Evolutionary conservation across 1,140 invertebrate species (phyloP).

Genomic region (Cyphomyrmex costatus): DNA sequence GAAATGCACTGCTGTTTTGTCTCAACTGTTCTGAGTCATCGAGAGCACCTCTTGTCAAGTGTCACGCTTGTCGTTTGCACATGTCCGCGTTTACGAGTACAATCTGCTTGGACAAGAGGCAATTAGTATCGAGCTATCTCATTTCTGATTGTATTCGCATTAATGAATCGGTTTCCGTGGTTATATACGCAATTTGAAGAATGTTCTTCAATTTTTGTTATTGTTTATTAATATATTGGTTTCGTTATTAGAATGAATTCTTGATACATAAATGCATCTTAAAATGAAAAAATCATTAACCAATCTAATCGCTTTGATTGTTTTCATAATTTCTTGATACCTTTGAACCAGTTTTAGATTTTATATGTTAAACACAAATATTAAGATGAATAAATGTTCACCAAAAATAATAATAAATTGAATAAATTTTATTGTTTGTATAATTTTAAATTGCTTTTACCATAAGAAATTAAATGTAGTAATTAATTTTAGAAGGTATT

Average conservation of each 20-base stretch:
- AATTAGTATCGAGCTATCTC: not conserved
- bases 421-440: not conserved
- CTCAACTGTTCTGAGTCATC: constrained; percentile 12
- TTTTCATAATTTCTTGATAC: not conserved
- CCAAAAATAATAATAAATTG: too few relatives aligned
- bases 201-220: not conserved
- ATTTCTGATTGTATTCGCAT: constrained; percentile 5
- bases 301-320: not conserved
- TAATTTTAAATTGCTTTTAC: constrained; percentile 16
- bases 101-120: not conserved
- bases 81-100: not conserved
- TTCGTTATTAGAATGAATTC: not conserved
- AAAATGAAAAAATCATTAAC: not conserved
- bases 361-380: not conserved
- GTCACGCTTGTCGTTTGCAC: not conserved
- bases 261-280: not conserved
- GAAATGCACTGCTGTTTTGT: constrained; percentile 44
- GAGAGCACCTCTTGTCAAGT: not conserved
- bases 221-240: not conserved
- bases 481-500: not conserved
- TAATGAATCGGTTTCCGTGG: not conserved
- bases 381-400: not conserved
- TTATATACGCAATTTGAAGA: not conserved
- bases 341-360: not conserved
- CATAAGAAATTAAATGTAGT: not conserved